Evolutionary conservation across 2,113 vertebrate species (phyloP).

Genomic region (Mixornis gularis): DNA sequence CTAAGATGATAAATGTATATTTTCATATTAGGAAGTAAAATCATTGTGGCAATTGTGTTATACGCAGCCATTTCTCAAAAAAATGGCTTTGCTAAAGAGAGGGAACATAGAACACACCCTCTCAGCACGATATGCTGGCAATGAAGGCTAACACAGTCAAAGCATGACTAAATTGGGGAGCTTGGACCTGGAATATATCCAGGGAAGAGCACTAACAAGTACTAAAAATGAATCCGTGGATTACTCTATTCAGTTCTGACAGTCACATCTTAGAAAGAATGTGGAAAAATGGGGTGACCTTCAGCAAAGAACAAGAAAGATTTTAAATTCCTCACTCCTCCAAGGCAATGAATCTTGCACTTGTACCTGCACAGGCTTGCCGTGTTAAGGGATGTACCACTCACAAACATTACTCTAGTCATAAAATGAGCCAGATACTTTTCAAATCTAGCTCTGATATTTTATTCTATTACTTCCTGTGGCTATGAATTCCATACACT

Average conservation of each 20-base stretch:
- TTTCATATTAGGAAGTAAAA: not conserved
- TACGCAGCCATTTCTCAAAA: not conserved
- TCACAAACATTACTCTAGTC: not conserved
- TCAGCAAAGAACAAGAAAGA: not conserved
- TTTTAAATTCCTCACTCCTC: not conserved
- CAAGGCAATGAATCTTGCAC: not conserved
- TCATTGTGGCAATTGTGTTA: not conserved
- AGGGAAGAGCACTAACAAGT: not conserved
- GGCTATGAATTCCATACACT: slow-evolving; percentile 12
- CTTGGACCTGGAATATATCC: not conserved
- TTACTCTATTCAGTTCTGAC: not conserved
- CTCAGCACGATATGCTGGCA: not conserved
- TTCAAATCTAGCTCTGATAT: slow-evolving; percentile 17
- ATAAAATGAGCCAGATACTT: slow-evolving; percentile 26
- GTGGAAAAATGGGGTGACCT: not conserved
- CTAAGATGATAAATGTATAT: not conserved
- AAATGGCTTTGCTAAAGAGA: not conserved
- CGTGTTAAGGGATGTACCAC: not conserved
- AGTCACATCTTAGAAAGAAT: not conserved
- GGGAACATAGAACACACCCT: not conserved
- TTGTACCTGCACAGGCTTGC: not conserved
- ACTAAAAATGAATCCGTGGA: not conserved
- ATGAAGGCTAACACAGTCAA: not conserved
- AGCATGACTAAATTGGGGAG: not conserved
- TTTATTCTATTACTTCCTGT: not conserved